A percentile compares a stretch with the other conserved stretches of the same genome.
Evolutionary conservation across 2,797 vertebrate genomes (phyloP).

Genomic region (Notoglanidium macrostoma): DNA sequence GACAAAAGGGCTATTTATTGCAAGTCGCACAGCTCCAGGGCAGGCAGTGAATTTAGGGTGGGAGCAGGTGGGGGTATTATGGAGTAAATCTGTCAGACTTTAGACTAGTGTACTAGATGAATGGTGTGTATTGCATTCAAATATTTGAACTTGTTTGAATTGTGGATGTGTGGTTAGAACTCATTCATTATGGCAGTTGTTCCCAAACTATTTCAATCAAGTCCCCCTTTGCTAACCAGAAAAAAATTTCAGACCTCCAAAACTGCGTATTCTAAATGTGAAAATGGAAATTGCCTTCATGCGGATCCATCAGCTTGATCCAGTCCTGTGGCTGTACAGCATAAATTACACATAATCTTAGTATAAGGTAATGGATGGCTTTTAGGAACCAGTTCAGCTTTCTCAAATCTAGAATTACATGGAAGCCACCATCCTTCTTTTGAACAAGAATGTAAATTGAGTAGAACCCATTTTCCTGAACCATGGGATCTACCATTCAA

Average conservation of each 20-base stretch:
- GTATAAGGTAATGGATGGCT: neutral
- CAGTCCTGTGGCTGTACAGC: neutral
- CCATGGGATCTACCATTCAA: neutral
- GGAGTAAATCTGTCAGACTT: constrained; percentile 72
- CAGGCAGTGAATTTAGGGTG: constrained; percentile 63
- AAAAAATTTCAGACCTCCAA: neutral
- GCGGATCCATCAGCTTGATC: neutral
- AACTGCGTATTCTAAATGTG: neutral
- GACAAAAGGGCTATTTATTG: constrained; percentile 77
- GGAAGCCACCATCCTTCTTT: neutral
- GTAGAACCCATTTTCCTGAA: neutral
- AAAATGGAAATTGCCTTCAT: neutral
- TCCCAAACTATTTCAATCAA: neutral
- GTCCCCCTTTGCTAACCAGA: neutral
- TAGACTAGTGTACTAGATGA: constrained; percentile 49
- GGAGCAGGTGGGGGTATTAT: constrained; percentile 71
- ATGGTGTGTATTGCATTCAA: constrained; percentile 29
- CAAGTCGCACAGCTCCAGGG: constrained; percentile 57
- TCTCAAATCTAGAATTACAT: neutral
- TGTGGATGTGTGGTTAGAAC: constrained; percentile 45
- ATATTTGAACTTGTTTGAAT: constrained; percentile 47
- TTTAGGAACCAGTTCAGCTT: neutral
- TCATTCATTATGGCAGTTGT: neutral
- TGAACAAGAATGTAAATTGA: neutral
- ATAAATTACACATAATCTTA: neutral